Evolutionary conservation across 2,113 vertebrate genomes (phyloP), one percentile per base, ranked within the genome.

Genomic region (Tragelaphus strepsiceros): DNA sequence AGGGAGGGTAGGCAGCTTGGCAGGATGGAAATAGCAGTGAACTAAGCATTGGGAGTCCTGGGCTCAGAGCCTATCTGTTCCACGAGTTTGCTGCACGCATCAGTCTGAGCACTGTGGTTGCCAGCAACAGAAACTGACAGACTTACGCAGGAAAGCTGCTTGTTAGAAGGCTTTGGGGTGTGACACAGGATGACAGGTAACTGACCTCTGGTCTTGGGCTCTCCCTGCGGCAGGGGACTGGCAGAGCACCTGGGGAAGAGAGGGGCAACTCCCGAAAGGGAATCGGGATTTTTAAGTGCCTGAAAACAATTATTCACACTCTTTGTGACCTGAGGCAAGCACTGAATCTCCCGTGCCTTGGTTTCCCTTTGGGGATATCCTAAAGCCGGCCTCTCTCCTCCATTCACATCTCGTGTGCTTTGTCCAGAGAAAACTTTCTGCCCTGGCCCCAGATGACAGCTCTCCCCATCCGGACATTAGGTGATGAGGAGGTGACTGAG

Each of bases 21-120:
- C 35, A 83, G 82, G 97, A 96, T 74, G 81, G 93, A 98, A 98
- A 98, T 97, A 98, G 97, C 97, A 89, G 88, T 96, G 97, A 97
- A 97, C 96, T 92, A 92, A 96, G 96, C 90, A 49, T 91, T 54
- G 97, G 93, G 89, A 97, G 96, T 89, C 96, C 95, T 90, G 80
- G 93, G 94, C 89, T 86, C 30, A 8, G 82, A 94, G 89, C 83
- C 96, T 97, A 5, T 96, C 67, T 94, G 64, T 91, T 96, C 97
- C 91, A 19, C 22, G 13, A 71, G 91, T 96, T 84, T 67, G 61
- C 93, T 15, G 61, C 92, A 88, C 3, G 8, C 74, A 30, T 86
- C 89, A 58, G 71, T 89, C 96, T 95, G 96, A 80, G 93, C 67
- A 67, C 89, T 90, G 77, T 59, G 83, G 78, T 82, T 96, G 89